Conservation (phyloP, 2,113 vertebrate species). For the Himantopus leucocephalus region DNA sequence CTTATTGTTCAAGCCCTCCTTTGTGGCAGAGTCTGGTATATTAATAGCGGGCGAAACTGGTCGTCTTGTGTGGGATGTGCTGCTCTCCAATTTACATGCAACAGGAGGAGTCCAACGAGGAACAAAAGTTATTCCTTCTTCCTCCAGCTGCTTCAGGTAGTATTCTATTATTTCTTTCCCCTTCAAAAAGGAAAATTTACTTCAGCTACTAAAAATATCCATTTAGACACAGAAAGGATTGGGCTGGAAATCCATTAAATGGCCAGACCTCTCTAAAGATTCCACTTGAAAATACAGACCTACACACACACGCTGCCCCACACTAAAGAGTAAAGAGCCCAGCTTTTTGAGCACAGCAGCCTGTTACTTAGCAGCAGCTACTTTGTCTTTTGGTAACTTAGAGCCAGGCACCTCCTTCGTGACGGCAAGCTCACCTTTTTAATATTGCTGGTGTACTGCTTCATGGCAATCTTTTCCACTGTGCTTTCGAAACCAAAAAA, state of each 20-base stretch:
- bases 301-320: background rate
- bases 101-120: slow-evolving; percentile 84
- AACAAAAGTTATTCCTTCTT: slow-evolving; percentile 86
- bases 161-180: slow-evolving; percentile 97
- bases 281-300: background rate
- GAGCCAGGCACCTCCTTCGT: background rate
- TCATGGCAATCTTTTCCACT: slow-evolving; percentile 96
- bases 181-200: slow-evolving; percentile 66
- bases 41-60: slow-evolving; percentile 55
- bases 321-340: background rate
- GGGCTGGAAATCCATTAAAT: background rate
- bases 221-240: background rate
- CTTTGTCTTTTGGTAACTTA: background rate
- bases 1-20: slow-evolving; percentile 66
- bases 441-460: slow-evolving; percentile 93
- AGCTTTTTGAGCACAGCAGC: background rate
- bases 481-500: slow-evolving; percentile 98
- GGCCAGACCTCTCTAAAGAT: background rate
- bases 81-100: slow-evolving; percentile 53
- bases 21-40: slow-evolving; percentile 69
- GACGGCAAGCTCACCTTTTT: slow-evolving; percentile 83
- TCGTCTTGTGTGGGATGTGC: slow-evolving; percentile 11
- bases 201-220: background rate
- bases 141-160: slow-evolving; percentile 88
- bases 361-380: background rate